Evolutionary conservation across 2,113 vertebrate genomes (phyloP).

Genomic region (Toxotes jaculatrix): DNA sequence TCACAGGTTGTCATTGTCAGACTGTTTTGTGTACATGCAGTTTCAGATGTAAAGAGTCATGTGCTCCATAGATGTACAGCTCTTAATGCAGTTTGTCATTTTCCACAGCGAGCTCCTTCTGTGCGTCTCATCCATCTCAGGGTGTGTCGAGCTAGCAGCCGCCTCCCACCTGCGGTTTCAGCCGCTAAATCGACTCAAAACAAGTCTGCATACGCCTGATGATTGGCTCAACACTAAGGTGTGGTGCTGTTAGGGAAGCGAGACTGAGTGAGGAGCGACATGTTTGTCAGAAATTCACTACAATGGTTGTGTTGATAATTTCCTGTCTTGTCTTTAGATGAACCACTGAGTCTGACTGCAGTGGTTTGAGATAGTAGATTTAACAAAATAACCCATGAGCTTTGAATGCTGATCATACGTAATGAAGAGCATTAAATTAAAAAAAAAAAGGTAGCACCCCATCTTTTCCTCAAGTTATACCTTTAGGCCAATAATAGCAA

Average conservation of each 20-base stretch:
- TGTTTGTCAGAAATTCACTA: not conserved
- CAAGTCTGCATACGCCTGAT: not conserved
- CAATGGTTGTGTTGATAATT: not conserved
- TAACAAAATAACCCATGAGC: not conserved
- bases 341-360: not conserved
- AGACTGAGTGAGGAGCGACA: not conserved
- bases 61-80: not conserved
- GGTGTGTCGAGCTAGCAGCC: slow-evolving; percentile 41
- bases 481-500: not conserved
- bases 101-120: not conserved
- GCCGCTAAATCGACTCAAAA: slow-evolving; percentile 20
- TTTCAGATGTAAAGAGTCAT: slow-evolving; percentile 7
- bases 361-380: not conserved
- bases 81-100: slow-evolving; percentile 40
- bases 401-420: not conserved
- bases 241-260: not conserved
- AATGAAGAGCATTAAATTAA: not conserved
- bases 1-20: not conserved
- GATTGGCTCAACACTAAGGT: slow-evolving; percentile 23
- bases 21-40: not conserved
- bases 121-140: not conserved
- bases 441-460: not conserved
- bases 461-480: not conserved
- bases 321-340: not conserved
- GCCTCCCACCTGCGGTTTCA: slow-evolving; percentile 30